Percentiles rank a stretch among this genome's conserved stretches.
Evolutionary conservation across 2,797 vertebrate genomes (phyloP).

Genomic region (Echeneis naucrates): DNA sequence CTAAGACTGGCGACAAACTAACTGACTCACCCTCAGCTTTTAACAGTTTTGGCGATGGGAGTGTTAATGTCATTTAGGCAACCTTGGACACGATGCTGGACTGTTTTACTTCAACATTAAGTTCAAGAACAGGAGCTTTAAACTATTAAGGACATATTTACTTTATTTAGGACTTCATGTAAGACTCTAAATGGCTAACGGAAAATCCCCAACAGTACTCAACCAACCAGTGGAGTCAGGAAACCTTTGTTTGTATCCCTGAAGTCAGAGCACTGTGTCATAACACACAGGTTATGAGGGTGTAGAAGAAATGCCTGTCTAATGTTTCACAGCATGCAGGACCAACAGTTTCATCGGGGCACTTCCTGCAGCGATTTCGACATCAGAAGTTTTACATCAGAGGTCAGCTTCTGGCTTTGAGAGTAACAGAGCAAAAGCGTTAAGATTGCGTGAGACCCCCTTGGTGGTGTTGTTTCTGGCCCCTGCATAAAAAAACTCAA

Average conservation of each 20-base stretch:
- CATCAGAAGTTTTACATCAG: conserved; percentile 39
- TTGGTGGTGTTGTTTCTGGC: conserved; percentile 15
- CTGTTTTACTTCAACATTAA: background rate
- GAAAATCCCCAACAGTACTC: conserved; percentile 34
- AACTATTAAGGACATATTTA: background rate
- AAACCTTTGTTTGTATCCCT: conserved; percentile 49
- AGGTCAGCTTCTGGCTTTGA: conserved; percentile 34
- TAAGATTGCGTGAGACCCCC: conserved; percentile 2
- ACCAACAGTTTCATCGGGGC: conserved; percentile 20
- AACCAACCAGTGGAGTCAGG: conserved; percentile 40
- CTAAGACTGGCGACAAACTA: background rate
- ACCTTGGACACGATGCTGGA: conserved; percentile 5
- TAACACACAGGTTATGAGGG: conserved; percentile 61
- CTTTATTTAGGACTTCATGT: background rate
- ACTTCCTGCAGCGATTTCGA: conserved; percentile 33
- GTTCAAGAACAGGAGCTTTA: no score
- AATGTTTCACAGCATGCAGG: conserved; percentile 17
- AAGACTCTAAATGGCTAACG: conserved; percentile 14
- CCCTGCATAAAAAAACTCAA: background rate
- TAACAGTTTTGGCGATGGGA: background rate
- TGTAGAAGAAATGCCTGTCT: conserved; percentile 13
- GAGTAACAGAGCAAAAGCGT: conserved; percentile 17
- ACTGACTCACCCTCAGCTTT: conserved; percentile 11
- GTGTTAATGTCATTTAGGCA: background rate
- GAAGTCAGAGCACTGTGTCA: conserved; percentile 60